phyloP scores from a whole-genome alignment of 2,888 invertebrate genomes.

The Erebia palarica region DNA sequence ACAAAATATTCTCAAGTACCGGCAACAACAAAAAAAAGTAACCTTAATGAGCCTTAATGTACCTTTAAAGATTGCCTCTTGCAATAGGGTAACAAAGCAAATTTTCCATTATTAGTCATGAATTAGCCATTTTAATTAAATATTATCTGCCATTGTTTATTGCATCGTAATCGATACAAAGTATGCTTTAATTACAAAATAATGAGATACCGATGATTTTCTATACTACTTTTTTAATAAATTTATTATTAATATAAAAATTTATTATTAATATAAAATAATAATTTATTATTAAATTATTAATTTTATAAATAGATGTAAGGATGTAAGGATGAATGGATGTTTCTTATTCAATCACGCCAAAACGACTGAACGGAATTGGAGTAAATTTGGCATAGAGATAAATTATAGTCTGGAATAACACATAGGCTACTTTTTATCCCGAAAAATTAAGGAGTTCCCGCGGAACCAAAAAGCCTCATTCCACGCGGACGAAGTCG shows the following conservation, averaged over 20 bases:
- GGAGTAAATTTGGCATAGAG: too few relatives aligned
- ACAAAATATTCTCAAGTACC: constrained; percentile 35
- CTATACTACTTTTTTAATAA: neutral
- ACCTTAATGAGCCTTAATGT: constrained; percentile 39
- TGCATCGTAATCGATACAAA: constrained; percentile 13
- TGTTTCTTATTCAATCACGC: too few relatives aligned
- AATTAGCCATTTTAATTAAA: neutral
- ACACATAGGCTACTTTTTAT: too few relatives aligned
- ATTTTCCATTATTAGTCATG: neutral
- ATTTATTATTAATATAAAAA: neutral
- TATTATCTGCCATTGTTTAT: constrained; percentile 9
- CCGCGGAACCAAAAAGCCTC: too few relatives aligned
- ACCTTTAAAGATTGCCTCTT: neutral
- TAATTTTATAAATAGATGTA: too few relatives aligned
- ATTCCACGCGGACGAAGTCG: too few relatives aligned
- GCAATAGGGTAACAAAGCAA: neutral
- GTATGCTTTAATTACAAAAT: constrained; percentile 12
- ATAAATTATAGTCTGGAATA: too few relatives aligned
- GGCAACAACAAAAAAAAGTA: constrained; percentile 48
- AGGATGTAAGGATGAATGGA: too few relatives aligned
- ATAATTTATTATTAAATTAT: too few relatives aligned
- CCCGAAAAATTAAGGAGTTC: too few relatives aligned
- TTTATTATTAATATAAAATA: too few relatives aligned
- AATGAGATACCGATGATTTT: neutral
- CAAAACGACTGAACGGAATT: too few relatives aligned